Base-by-base conservation (phyloP, 2,797 vertebrate genomes). In the Mastacembelus armatus region DNA sequence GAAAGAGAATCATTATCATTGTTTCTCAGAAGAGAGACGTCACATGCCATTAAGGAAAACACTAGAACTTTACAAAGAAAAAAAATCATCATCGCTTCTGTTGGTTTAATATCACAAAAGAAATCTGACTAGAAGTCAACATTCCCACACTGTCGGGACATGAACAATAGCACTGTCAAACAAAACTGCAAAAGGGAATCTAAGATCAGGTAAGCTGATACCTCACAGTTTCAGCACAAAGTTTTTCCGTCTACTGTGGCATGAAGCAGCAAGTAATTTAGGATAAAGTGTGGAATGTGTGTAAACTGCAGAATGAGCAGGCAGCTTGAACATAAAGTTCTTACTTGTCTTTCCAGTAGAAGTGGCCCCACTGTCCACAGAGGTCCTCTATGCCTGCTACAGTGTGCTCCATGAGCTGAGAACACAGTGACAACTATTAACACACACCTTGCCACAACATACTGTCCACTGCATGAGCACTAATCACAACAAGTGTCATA, bases 291-390 rank as follows among this genome's bases (percentile, higher is more conserved):
- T n/a, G n/a, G n/a, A n/a, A n/a, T n/a, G n/a, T n/a, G n/a, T n/a
- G n/a, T n/a, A n/a, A n/a, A n/a, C n/a, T 40, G 49, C 14, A 52
- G 24, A 66, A 30, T 42, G 15, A 57, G 15, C 7, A 38, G 1
- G 44, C 5, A 1, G 39, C n/a, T n/a, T n/a, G 2, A 6, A 38
- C 2, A 33, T 19, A 54, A 21, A 15, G 8, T 1, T 68, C 95
- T 94, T 96, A 99, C 98, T 98, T 98, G 91, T 99, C 97, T 93
- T 96, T 99, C 96, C 96, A 97, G 77, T 96, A 98, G 89, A 95
- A 97, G 90, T 97, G 98, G 81, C 96, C 95, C 97, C 97, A 99
- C 39, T 99, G 98, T 83, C 98, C 98, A 72, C 97, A 99, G 0
- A 99, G 93, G 81, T 99, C 97, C 91, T 98, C 98, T 78, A 99